Base-by-base conservation (phyloP, 1,140 invertebrate species). In the Arctopsyche grandis region DNA sequence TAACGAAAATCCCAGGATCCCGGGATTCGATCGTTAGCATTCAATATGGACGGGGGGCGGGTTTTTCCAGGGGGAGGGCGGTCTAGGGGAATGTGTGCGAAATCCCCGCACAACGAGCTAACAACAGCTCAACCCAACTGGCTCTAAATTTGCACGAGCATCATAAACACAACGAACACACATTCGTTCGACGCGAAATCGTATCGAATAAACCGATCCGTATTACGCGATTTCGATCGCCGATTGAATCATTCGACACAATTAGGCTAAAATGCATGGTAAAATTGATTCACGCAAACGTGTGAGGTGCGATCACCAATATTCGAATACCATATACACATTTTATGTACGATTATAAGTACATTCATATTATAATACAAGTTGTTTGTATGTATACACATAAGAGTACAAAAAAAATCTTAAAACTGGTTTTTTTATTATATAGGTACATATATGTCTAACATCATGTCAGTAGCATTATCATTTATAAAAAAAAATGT, bases 11-110 rank as follows among this genome's bases (percentile, higher is more conserved):
- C 16, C 48, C 52, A 5, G 52, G 48, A 66, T 77, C 26, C 71
- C 24, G 71, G 71, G 24, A 74, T 74, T 26, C 71, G 24, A 56
- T 74, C 71, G 71, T 74, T 74, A 74, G 71, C 70, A 73, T 73
- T 24, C 76, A 56, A 70, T 69, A 38, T 43, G 24, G 12, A 19
- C 12, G 58, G 10, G 58, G 22, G 69, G 38, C 43, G 43, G 22
- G 12, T 19, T 52, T 24, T 5, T 16, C n/a, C n/a, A n/a, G n/a
- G n/a, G 44, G 26, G 70, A 7, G 29, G 48, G 21, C 21, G 3
- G n/a, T 0, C 5, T 16, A 22, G 21, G 19, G 21, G 58, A 52
- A 0, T 60, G 24, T 29, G 56, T 5, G 48, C 56, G 26, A 75
- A 16, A 75, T 58, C 58, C 74, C 48, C 38, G 5, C 14, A 43